Base-by-base conservation (phyloP, 2,797 vertebrate genomes). In the Microctenopoma lineatum region DNA sequence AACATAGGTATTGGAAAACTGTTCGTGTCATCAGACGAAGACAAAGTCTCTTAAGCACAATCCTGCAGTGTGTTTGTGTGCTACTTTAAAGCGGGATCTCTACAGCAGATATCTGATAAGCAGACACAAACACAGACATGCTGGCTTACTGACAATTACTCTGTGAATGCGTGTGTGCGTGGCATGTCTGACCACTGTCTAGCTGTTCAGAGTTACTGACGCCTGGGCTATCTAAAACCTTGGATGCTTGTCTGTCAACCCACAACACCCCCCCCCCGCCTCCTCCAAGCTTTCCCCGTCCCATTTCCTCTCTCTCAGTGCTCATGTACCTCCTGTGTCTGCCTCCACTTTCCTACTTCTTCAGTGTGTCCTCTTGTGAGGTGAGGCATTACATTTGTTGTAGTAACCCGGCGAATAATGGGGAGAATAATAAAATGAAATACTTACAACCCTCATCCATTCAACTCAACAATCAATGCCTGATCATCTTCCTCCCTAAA, bases 211-310 rank as follows among this genome's bases (percentile, higher is more conserved):
- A 80, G 70, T 71, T 66, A 79, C 84, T 73, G 89, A 90, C 87
- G 87, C 89, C 89, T 69, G 34, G 32, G 77, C 78, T 89, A 90
- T 92, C 89, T 86, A 45, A 70, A 78, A 59, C 60, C 58, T 52
- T 68, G 63, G 72, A 74, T 66, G 45, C 65, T 76, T 34, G 53
- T 81, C 59, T 66, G 56, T 75, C 61, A 68, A 67, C 38, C 73
- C 36, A 64, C 15, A 57, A 26, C 29, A 53, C 57, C 38, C 42
- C 65, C 29, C 51, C 50, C 14, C 59, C n/a, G n/a, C n/a, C 29
- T 29, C 32, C 38, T n/a, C 54, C 55, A 70, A 58, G 68, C 55
- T 60, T 59, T 51, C 72, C 72, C 52, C 41, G 62, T 53, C 55
- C 66, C 26, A 72, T 72, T 85, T 85, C 84, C 84, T 83, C 72